Conservation (phyloP, 2,797 vertebrate species). For the Mormyrops boulengeri region DNA sequence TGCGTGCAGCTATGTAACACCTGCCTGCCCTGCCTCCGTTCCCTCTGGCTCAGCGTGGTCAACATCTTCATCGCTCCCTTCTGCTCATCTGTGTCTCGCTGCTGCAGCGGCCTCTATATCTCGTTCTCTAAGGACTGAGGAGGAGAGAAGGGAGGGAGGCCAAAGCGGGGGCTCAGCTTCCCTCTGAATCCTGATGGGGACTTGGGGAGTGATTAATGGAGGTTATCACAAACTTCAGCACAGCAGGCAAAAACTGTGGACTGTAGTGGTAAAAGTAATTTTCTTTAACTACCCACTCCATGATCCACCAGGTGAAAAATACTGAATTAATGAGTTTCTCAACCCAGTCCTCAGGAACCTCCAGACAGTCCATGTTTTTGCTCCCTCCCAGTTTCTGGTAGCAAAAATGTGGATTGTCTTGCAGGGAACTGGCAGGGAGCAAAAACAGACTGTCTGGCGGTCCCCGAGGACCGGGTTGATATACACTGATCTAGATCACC, state of each 20-base stretch:
- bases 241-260: not conserved
- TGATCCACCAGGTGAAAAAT: not conserved
- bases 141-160: not conserved
- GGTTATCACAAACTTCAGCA: not conserved
- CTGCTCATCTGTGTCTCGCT: slow-evolving; percentile 57
- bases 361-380: not conserved
- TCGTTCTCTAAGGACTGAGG: slow-evolving; percentile 52
- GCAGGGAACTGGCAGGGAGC: not conserved
- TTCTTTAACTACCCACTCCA: not conserved
- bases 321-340: not conserved
- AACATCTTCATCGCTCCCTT: slow-evolving; percentile 60
- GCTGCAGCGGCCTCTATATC: slow-evolving; percentile 56
- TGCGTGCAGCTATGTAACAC: slow-evolving; percentile 64
- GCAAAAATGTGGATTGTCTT: not conserved
- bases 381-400: not conserved
- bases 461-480: not conserved
- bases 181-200: not conserved
- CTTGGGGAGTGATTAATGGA: not conserved
- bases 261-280: not conserved
- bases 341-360: not conserved
- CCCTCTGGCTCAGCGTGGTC: slow-evolving; percentile 57
- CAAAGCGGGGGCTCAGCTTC: not conserved
- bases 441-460: not conserved
- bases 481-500: not conserved
- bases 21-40: slow-evolving; percentile 63